These are phyloP conservation scores for Syrista parreyssii DNA, from an alignment of 2,888 invertebrate species.

Conservation along the genomic window DNA sequence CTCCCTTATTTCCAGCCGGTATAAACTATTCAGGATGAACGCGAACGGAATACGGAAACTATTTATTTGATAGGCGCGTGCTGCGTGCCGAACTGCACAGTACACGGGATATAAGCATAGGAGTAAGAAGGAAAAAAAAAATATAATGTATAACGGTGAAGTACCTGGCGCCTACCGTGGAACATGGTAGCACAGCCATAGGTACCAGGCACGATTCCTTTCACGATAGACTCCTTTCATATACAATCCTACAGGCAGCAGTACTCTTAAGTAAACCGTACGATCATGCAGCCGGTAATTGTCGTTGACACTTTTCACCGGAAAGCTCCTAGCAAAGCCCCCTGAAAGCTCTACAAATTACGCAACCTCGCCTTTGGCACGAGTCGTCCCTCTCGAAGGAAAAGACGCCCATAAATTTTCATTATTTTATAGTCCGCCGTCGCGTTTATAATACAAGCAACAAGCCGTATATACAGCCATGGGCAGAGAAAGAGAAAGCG, in stretches of 20 bases:
- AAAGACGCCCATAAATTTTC: conserved; percentile 52
- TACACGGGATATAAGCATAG: too few species aligned
- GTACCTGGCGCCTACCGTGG: too few species aligned
- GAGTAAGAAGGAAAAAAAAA: too few species aligned
- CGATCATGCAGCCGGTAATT: conserved; percentile 51
- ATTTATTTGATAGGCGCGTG: conserved; percentile 21
- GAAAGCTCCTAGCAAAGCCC: conserved; percentile 46
- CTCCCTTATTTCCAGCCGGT: conserved; percentile 5
- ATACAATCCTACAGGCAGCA: too few species aligned
- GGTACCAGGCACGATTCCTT: too few species aligned
- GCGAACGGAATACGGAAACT: conserved; percentile 35
- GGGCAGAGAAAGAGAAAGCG: conserved; percentile 24
- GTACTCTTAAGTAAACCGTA: conserved; percentile 2
- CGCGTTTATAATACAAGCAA: conserved; percentile 55
- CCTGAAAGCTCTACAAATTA: conserved; percentile 59
- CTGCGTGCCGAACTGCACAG: too few species aligned
- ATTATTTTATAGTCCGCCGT: conserved; percentile 58
- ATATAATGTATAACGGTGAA: too few species aligned
- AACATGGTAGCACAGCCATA: too few species aligned
- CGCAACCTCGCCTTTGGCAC: conserved; percentile 39
- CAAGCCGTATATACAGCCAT: conserved; percentile 34
- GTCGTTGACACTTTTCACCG: conserved; percentile 49
- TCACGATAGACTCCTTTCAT: too few species aligned
- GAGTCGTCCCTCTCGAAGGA: conserved; percentile 30
- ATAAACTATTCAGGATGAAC: conserved; percentile 41